phyloP scores from a whole-genome alignment of 2,888 invertebrate species.

The Noctua comes region DNA sequence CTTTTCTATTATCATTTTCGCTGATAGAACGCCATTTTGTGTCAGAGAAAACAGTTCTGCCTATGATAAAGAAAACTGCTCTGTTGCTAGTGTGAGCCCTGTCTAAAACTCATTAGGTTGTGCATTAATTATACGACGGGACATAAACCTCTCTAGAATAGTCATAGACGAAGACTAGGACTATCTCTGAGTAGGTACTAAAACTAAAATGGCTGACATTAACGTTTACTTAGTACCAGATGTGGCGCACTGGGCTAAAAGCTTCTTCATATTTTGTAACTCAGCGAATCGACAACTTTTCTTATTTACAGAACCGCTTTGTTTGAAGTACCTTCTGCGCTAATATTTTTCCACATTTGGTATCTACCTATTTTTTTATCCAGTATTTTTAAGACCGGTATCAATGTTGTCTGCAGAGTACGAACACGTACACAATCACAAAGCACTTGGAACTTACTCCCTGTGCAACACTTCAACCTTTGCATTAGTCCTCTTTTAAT shows the following conservation, averaged over 20 bases:
- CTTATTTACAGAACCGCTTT: not conserved
- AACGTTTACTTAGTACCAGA: conserved; percentile 13
- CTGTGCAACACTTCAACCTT: not conserved
- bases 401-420: not conserved
- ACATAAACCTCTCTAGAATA: conserved; percentile 27
- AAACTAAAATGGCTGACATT: conserved; percentile 27
- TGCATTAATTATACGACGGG: conserved; percentile 31
- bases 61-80: not conserved
- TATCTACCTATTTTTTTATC: not conserved
- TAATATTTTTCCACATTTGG: not conserved
- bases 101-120: conserved; percentile 25
- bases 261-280: conserved; percentile 11
- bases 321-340: not conserved
- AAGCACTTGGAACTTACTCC: not conserved
- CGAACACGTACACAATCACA: not conserved
- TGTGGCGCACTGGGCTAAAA: not conserved
- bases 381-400: not conserved
- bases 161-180: conserved; percentile 4
- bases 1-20: not conserved
- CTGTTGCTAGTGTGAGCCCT: not conserved
- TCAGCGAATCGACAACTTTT: not conserved
- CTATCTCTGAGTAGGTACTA: conserved; percentile 21
- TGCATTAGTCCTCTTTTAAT: rapidly evolving
- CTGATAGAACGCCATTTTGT: not conserved
- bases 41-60: too few species aligned